Evolutionary conservation across 2,888 invertebrate species (phyloP), one percentile per base, ranked within the genome.

Genomic region (Noctua janthe): DNA sequence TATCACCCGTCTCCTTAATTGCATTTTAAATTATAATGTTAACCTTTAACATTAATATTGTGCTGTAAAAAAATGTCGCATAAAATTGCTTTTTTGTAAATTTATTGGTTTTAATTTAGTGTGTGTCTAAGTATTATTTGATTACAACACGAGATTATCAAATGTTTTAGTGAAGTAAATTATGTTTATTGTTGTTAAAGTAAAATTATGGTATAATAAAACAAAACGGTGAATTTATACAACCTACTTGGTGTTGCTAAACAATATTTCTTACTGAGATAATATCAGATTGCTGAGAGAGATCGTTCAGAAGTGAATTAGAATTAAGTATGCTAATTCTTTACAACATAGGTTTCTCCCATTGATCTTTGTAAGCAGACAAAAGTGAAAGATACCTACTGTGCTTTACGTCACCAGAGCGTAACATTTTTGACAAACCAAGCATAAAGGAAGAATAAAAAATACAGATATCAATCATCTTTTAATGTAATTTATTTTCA

Each of bases 11-110:
- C 72, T 69, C 15, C 73, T 83, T 88, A 88, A 90, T 90, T 88
- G 86, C 86, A 87, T 88, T 90, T 89, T 81, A 90, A 91, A 91
- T 90, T 90, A 88, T 89, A 91, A 87, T 86, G 84, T 90, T 90
- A 90, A 90, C 88, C 89, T 90, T 91, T 89, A 81, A 84, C 86
- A 83, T 84, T 86, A 83, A 85, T 88, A 82, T 71, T 74, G 83
- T 23, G 75, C 67, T 71, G 73, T 82, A 74, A 88, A 85, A 80
- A 84, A 82, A 82, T 87, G 81, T 81, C 82, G 66, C 67, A 47
- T 85, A 79, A 49, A 82, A 87, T 78, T 78, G 71, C 39, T 82
- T 74, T 87, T 83, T 83, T 70, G 17, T 66, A 66, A 78, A 80
- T 85, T 85, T 83, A 85, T 88, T 80, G 78, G 73, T 79, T 78